phyloP scores from a whole-genome alignment of 2,888 invertebrate genomes.

The Entomobrya multifasciata region DNA sequence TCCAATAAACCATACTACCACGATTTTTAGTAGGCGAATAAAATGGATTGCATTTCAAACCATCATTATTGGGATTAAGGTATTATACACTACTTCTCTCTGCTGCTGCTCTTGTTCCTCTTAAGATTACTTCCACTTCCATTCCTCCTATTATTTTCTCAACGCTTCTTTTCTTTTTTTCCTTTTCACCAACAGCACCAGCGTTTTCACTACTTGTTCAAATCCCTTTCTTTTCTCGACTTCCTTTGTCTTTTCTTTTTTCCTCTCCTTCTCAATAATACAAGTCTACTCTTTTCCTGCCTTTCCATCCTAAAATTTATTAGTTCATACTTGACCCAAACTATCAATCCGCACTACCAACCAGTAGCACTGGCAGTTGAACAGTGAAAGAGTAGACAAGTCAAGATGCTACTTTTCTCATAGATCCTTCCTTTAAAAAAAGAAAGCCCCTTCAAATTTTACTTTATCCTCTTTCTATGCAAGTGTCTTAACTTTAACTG shows the following conservation, averaged over 20 bases:
- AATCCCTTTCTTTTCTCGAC: conserved; percentile 30
- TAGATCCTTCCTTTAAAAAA: not conserved
- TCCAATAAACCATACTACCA: conserved; percentile 26
- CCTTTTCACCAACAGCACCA: not conserved
- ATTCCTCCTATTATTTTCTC: conserved; percentile 41
- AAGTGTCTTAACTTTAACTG: no score
- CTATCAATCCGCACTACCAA: conserved; percentile 68
- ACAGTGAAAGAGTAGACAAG: conserved; percentile 29
- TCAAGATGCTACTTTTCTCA: conserved; percentile 35
- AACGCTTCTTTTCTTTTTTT: conserved; percentile 1
- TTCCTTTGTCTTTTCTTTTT: conserved; percentile 47
- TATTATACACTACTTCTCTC: conserved; percentile 48
- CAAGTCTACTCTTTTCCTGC: not conserved
- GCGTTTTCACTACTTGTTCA: no score
- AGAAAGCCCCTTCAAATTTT: not conserved
- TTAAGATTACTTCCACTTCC: conserved; percentile 48
- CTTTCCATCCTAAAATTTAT: conserved; percentile 58
- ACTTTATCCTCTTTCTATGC: not conserved
- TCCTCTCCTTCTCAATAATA: not conserved
- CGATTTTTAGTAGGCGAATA: conserved; percentile 16
- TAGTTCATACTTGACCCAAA: conserved; percentile 65
- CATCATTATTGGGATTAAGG: conserved; percentile 71
- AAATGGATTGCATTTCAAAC: conserved; percentile 58
- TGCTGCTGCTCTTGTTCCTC: not conserved
- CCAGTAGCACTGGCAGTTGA: no score